Evolutionary conservation across 1,140 invertebrate genomes (phyloP), one percentile per base, ranked within the genome.

Genomic region (Euschistus heros): DNA sequence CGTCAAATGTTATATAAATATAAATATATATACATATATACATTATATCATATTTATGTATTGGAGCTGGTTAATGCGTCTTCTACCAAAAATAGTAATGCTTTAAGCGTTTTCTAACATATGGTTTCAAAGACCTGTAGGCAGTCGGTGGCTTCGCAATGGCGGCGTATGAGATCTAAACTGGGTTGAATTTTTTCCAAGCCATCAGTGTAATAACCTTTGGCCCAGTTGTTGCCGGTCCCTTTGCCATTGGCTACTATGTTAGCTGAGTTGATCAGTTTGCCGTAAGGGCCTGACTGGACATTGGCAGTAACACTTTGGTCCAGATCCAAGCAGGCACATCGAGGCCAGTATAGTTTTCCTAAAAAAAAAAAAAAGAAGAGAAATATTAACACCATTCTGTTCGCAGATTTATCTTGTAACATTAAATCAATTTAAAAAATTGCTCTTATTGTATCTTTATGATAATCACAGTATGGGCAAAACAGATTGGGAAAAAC

Each of bases 281-380:
- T 77, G 22, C 80, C 81, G 68, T 78, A 80, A 4, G 76, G 73
- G 24, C 78, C 76, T 5, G 79, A 74, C 18, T 80, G 71, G 37
- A 81, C 76, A 7, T 74, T 75, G 69, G 81, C 78, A 70, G 83
- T 79, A 15, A 79, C 80, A 30, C 79, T 78, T 17, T 80, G 78
- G 66, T 84, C 82, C 47, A 83, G 73, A 68, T 86, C 84, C 13
- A 85, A 74, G 14, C 84, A 70, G 18, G 86, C 76, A 20, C 79
- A 76, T 27, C 82, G 73, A 0, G 83, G 84, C 20, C 84, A 83
- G 73, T 83, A 86, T 64, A 80, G 79, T 15, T 42, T 54, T 10
- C 47, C 60, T 62, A 20, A 26, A 30, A 14, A 66, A 55, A 63
- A 63, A 68, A 47, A 10, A 44, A 44, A 44, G 17, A 17, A 10